Base-by-base conservation (phyloP, 2,113 vertebrate species). In the Chaetodon auriga region DNA sequence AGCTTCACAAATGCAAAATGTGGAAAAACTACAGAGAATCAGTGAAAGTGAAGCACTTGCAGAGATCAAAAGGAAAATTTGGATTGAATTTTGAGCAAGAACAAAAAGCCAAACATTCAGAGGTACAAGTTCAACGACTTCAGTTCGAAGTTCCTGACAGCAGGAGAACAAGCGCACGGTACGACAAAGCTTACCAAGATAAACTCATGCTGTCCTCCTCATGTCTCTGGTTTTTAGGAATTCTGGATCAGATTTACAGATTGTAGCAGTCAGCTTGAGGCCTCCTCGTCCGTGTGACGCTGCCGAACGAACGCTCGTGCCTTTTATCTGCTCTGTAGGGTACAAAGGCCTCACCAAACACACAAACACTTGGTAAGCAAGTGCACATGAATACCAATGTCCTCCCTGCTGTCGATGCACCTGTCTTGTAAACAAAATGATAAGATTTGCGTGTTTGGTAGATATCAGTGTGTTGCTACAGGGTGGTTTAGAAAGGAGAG, bases 331-430 rank as follows among this genome's bases (percentile, higher is more conserved):
- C 69, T 81, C 78, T 74, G 75, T 14, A 82, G 71, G 68, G 93
- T 94, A 75, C 94, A 95, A 95, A 95, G 94, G 92, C 84, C 90
- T 88, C 86, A 14, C 12, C 77, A 74, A 82, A 82, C 65, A 82
- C 62, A 87, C 88, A 86, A 35, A 82, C 82, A 65, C 64, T 57
- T 13, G 48, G 25, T 38, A 45, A 72, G 75, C 54, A 62, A 78
- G 65, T 14, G 69, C 48, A 68, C 60, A 68, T 16, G 30, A 75
- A 69, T 25, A 68, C 15, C 66, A 75, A 86, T 84, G 84, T 75
- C 75, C 75, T 75, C 51, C 53, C 36, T 46, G 12, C 46, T 78
- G 61, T 38, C 38, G 60, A 15, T 77, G 49, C 68, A 60, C n/a
- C 43, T n/a, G 58, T 57, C 63, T 15, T 54, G 5, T 14, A 35